A percentile compares a stretch with the other conserved stretches of the same genome.
Conservation (phyloP, 2,888 invertebrate species). For the Apodemia mormo region DNA sequence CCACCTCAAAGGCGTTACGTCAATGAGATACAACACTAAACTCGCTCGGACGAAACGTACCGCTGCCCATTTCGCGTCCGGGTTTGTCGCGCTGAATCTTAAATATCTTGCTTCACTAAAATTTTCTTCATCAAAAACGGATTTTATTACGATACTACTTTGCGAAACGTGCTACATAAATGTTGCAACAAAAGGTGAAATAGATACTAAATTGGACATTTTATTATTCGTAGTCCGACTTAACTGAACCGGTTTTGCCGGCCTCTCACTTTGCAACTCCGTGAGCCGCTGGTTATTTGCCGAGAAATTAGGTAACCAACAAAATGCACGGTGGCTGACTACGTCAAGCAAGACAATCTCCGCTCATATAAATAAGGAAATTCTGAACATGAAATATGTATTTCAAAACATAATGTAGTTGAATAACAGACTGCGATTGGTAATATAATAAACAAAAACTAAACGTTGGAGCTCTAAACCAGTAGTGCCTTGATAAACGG, state of each 20-base stretch:
- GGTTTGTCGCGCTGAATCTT: conserved; percentile 66
- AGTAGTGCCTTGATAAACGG: conserved; percentile 71
- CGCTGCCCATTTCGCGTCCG: conserved; percentile 71
- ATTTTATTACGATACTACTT: conserved; percentile 15
- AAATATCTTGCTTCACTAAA: conserved; percentile 44
- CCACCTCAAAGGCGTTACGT: conserved; percentile 76
- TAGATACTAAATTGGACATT: conserved; percentile 36
- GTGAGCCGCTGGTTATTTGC: conserved; percentile 65
- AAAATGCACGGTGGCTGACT: conserved; percentile 66
- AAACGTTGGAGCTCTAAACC: conserved; percentile 41
- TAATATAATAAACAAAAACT: conserved; percentile 16
- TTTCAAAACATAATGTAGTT: conserved; percentile 19
- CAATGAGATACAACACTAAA: conserved; percentile 77
- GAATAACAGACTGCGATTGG: conserved; percentile 12
- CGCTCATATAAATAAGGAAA: conserved; percentile 48
- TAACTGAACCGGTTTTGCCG: conserved; percentile 74
- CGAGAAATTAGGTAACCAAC: conserved; percentile 79
- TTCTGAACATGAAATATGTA: conserved; percentile 41
- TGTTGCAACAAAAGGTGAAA: conserved; percentile 22
- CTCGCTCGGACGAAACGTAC: conserved; percentile 68
- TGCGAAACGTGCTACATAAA: conserved; percentile 18
- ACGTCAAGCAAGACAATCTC: conserved; percentile 54
- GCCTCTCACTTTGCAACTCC: conserved; percentile 79
- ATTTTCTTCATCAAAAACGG: conserved; percentile 24
- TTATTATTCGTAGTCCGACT: conserved; percentile 66